A percentile compares a stretch with the other conserved stretches of the same genome.
Evolutionary conservation across 35 echinoderm and acorn worm genomes (phyloP).

Genomic region (Lytechinus variegatus): DNA sequence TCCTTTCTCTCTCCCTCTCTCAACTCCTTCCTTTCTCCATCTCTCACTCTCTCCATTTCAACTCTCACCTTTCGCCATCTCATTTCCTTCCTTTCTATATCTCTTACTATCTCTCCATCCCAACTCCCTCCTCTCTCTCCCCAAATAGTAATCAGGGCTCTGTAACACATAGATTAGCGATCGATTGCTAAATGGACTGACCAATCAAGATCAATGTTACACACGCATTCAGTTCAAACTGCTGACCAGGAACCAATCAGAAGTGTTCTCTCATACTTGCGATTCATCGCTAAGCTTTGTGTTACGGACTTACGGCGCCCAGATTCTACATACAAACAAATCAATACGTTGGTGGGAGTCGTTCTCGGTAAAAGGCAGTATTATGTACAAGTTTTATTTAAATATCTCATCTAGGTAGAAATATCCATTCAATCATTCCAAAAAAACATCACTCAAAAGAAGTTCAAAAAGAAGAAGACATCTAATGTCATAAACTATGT

Average conservation of each 20-base stretch:
- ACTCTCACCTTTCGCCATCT: not conserved
- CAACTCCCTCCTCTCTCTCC: too few relatives aligned
- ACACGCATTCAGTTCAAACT: too few relatives aligned
- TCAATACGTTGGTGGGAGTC: not conserved
- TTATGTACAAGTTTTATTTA: conserved; percentile 29
- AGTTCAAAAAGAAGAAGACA: not conserved
- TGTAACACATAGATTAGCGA: too few relatives aligned
- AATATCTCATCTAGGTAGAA: not conserved
- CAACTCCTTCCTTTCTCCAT: not conserved
- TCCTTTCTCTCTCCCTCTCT: not conserved
- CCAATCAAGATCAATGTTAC: too few relatives aligned
- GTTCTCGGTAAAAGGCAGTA: not conserved
- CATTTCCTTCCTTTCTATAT: not conserved
- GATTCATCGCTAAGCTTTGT: too few relatives aligned
- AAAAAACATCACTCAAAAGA: not conserved
- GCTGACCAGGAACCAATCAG: too few relatives aligned
- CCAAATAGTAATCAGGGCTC: too few relatives aligned
- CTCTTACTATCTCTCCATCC: not conserved
- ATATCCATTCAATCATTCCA: not conserved
- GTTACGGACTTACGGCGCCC: too few relatives aligned
- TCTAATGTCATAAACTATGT: not conserved
- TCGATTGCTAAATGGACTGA: too few relatives aligned
- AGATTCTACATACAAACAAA: not conserved
- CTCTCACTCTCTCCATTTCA: not conserved
- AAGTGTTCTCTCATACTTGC: too few relatives aligned